These are phyloP conservation scores for Vespertilio murinus DNA, from an alignment of 2,797 vertebrate genomes.

Conservation along the genomic window DNA sequence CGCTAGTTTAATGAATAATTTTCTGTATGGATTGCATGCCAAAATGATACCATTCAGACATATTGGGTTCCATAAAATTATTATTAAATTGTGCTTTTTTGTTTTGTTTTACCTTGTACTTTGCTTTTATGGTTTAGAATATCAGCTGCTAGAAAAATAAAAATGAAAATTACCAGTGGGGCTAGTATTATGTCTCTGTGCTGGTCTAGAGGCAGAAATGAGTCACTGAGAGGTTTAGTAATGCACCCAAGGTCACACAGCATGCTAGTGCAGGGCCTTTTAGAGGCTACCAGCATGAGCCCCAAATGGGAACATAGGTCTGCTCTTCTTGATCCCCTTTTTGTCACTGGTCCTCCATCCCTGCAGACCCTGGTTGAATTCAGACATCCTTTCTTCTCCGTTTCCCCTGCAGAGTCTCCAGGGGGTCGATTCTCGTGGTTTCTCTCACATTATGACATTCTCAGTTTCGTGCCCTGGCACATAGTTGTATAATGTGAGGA, in stretches of 20 bases:
- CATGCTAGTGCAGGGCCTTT: neutral
- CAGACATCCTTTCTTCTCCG: neutral
- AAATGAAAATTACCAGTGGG: neutral
- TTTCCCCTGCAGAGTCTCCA: neutral
- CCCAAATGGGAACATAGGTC: neutral
- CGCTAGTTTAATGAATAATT: neutral
- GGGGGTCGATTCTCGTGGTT: neutral
- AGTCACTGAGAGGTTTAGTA: neutral
- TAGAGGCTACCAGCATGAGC: neutral
- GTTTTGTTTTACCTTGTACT: neutral
- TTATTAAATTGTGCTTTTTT: neutral
- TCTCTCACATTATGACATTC: neutral
- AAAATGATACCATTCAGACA: neutral
- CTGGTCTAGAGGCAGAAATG: neutral
- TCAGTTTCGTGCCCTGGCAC: neutral
- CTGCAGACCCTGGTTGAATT: neutral
- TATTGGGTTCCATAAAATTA: neutral
- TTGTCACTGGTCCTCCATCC: accelerated
- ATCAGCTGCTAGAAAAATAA: neutral
- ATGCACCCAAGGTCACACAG: neutral
- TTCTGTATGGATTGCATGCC: neutral
- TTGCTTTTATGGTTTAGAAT: neutral
- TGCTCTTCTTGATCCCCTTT: neutral
- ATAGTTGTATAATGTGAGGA: neutral
- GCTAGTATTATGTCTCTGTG: neutral